A percentile compares a stretch with the other conserved stretches of the same genome.
phyloP scores from a whole-genome alignment of 1,140 invertebrate species.

The Tyrophagus putrescentiae region DNA sequence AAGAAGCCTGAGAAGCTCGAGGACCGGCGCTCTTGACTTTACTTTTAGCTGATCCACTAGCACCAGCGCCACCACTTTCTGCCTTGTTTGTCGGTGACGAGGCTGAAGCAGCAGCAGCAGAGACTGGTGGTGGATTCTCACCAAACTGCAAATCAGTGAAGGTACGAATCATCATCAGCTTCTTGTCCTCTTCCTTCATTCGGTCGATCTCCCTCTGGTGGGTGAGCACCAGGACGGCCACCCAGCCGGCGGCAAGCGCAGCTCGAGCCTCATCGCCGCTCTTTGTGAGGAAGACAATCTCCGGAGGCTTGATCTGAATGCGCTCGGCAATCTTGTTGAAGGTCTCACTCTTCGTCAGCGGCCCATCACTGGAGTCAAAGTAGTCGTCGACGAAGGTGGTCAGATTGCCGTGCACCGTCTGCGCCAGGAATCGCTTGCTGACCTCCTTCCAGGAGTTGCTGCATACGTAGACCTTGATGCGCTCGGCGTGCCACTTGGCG shows the following conservation, averaged over 20 bases:
- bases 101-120: too few relatives aligned
- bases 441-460: neutral
- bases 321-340: neutral
- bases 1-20: too few relatives aligned
- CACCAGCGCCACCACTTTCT: too few relatives aligned
- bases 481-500: neutral
- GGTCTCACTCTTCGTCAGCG: neutral
- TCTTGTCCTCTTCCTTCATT: neutral
- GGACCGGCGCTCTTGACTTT: too few relatives aligned
- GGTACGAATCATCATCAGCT: too few relatives aligned
- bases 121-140: too few relatives aligned
- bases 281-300: neutral
- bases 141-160: too few relatives aligned
- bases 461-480: slow-evolving; percentile 1
- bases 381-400: neutral
- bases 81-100: too few relatives aligned
- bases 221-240: neutral
- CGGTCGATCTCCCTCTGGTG: neutral
- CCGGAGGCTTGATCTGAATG: neutral
- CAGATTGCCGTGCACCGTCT: neutral
- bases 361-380: neutral
- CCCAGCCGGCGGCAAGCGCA: neutral
- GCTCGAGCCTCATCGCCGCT: neutral
- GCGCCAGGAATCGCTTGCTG: neutral
- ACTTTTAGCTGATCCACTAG: too few relatives aligned